These are phyloP conservation scores for Keiferia lycopersicella DNA, from an alignment of 2,888 invertebrate genomes.

Conservation along the genomic window DNA sequence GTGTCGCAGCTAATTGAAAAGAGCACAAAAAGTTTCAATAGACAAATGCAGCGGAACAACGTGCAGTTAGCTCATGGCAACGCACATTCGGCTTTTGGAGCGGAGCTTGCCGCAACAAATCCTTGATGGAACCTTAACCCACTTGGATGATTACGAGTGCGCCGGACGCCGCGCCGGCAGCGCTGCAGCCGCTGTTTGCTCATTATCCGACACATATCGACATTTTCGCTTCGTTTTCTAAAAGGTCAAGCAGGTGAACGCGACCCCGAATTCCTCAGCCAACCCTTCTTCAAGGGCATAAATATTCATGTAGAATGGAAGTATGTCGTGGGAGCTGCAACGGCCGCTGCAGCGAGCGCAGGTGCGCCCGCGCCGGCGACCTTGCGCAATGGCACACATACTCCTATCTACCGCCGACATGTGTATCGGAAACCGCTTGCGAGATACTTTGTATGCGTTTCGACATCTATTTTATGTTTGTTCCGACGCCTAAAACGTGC, in stretches of 20 bases:
- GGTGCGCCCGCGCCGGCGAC: conserved; percentile 65
- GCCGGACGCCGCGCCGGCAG: conserved; percentile 49
- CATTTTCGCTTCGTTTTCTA: conserved; percentile 16
- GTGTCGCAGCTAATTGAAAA: conserved; percentile 59
- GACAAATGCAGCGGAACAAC: conserved; percentile 75
- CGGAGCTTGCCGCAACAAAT: conserved; percentile 81
- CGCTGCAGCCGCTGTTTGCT: conserved; percentile 55
- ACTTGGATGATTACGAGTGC: conserved; percentile 79
- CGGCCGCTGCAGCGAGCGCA: conserved; percentile 61
- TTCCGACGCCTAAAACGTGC: conserved; percentile 50
- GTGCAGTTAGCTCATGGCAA: conserved; percentile 77
- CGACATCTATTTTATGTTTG: conserved; percentile 55
- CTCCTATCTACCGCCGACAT: conserved; percentile 62
- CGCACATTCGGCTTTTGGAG: conserved; percentile 75
- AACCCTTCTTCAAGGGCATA: conserved; percentile 54
- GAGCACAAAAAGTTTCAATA: conserved; percentile 49
- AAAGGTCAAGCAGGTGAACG: conserved; percentile 48
- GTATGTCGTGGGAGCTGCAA: conserved; percentile 66
- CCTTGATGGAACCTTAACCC: conserved; percentile 81
- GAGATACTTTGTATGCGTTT: conserved; percentile 65
- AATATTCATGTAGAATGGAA: conserved; percentile 53
- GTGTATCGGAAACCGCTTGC: conserved; percentile 70
- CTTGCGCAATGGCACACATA: conserved; percentile 74
- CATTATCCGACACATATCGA: conserved; percentile 12
- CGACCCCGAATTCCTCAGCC: conserved; percentile 48